Evolutionary conservation across 2,888 invertebrate genomes (phyloP).

Genomic region (Eupithecia centaureata): DNA sequence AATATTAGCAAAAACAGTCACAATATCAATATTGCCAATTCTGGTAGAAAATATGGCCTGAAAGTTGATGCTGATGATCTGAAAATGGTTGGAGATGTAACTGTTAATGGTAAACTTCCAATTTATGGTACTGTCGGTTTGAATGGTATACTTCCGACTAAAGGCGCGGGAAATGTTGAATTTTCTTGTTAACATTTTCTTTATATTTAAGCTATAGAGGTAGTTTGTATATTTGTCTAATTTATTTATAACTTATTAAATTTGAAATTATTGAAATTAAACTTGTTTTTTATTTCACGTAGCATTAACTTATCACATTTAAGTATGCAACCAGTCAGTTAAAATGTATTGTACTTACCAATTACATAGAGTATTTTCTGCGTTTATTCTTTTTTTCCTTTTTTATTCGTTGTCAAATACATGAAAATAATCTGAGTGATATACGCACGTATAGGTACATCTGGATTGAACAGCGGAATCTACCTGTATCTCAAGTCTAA

Average conservation of each 20-base stretch:
- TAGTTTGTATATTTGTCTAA: slow-evolving; percentile 22
- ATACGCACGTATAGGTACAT: too few species aligned
- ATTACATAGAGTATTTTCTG: too few species aligned
- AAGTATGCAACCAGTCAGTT: too few species aligned
- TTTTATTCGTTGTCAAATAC: too few species aligned
- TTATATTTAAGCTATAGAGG: neutral
- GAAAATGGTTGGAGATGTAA: slow-evolving; percentile 62
- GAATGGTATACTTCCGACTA: slow-evolving; percentile 60
- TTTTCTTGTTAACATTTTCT: slow-evolving; percentile 48
- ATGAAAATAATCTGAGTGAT: too few species aligned
- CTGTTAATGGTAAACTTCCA: slow-evolving; percentile 64
- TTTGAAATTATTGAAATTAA: neutral
- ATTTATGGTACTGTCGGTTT: slow-evolving; percentile 60
- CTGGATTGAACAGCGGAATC: too few species aligned
- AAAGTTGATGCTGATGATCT: slow-evolving; percentile 61
- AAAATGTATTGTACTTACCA: too few species aligned
- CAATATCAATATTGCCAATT: neutral
- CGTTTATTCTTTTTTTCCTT: too few species aligned
- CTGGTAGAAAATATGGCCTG: slow-evolving; percentile 49
- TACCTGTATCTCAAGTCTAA: too few species aligned
- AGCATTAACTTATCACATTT: neutral
- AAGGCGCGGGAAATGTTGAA: slow-evolving; percentile 58
- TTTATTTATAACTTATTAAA: slow-evolving; percentile 9
- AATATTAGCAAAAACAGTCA: neutral
- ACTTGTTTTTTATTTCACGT: neutral